Evolutionary conservation across 2,113 vertebrate species (phyloP).

Genomic region (Caretta caretta): DNA sequence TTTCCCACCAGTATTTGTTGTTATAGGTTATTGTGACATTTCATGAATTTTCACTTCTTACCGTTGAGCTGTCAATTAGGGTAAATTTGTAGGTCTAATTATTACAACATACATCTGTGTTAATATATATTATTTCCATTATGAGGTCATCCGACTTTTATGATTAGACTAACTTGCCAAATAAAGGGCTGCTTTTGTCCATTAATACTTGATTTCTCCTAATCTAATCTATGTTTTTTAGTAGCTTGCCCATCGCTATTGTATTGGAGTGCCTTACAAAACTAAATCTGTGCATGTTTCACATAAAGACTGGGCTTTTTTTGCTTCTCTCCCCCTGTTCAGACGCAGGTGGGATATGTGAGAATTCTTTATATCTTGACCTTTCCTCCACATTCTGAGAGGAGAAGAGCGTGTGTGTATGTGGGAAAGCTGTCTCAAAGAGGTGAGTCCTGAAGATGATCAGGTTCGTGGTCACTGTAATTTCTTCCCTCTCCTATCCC

Average conservation of each 20-base stretch:
- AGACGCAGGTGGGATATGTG: neutral
- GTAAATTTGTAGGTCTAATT: neutral
- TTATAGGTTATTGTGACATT: neutral
- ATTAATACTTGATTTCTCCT: neutral
- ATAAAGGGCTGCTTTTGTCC: neutral
- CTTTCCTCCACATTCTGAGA: fast-evolving
- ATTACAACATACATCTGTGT: neutral
- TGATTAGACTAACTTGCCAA: neutral
- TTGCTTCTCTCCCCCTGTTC: neutral
- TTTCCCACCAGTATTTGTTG: neutral
- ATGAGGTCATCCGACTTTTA: neutral
- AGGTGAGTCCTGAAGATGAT: neutral
- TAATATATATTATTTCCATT: neutral
- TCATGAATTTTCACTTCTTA: neutral
- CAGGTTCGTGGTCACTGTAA: neutral
- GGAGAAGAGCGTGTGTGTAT: neutral
- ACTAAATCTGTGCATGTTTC: neutral
- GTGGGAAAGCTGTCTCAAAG: neutral
- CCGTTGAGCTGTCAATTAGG: neutral
- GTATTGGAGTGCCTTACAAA: neutral
- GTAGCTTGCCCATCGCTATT: neutral
- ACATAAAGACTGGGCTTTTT: neutral
- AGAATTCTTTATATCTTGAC: neutral
- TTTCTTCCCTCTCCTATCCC: neutral
- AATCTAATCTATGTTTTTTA: neutral